These are phyloP conservation scores for Scalopus aquaticus DNA, from an alignment of 2,113 vertebrate species.

Conservation along the genomic window DNA sequence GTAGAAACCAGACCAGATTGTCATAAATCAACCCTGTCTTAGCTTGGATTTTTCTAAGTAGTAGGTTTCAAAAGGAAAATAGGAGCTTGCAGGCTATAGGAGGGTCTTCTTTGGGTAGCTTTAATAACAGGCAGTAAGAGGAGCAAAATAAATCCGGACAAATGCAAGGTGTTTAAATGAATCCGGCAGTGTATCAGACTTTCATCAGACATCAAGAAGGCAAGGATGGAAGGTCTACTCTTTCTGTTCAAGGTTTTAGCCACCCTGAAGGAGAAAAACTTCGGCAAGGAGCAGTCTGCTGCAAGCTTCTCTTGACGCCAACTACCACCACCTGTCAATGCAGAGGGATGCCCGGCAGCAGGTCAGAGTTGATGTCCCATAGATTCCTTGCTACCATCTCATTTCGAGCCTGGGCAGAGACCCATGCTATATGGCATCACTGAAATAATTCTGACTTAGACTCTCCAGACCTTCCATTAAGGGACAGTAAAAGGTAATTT, in stretches of 20 bases:
- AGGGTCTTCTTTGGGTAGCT: background rate
- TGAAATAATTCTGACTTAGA: constrained; percentile 95
- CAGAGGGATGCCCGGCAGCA: constrained; percentile 90
- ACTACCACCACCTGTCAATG: constrained; percentile 82
- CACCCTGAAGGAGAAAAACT: background rate
- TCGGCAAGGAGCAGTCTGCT: background rate
- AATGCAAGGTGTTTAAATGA: background rate
- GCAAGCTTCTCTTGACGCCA: constrained; percentile 2
- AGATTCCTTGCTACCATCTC: constrained; percentile 90
- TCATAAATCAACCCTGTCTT: background rate
- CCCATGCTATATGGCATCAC: constrained; percentile 92
- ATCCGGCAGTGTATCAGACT: background rate
- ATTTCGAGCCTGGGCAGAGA: constrained; percentile 90
- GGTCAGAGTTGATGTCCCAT: constrained; percentile 94
- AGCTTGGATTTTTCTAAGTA: background rate
- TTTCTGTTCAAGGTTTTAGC: constrained; percentile 12
- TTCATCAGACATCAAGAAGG: background rate
- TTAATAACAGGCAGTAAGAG: background rate
- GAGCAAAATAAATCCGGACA: background rate
- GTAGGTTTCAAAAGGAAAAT: background rate
- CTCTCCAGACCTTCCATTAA: constrained; percentile 91
- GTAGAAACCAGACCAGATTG: background rate
- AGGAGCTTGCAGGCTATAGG: background rate
- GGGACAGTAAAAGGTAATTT: constrained; percentile 94
- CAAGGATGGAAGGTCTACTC: background rate